These are phyloP conservation scores for Hyla sarda DNA, from an alignment of 2,113 vertebrate species.

Conservation along the genomic window DNA sequence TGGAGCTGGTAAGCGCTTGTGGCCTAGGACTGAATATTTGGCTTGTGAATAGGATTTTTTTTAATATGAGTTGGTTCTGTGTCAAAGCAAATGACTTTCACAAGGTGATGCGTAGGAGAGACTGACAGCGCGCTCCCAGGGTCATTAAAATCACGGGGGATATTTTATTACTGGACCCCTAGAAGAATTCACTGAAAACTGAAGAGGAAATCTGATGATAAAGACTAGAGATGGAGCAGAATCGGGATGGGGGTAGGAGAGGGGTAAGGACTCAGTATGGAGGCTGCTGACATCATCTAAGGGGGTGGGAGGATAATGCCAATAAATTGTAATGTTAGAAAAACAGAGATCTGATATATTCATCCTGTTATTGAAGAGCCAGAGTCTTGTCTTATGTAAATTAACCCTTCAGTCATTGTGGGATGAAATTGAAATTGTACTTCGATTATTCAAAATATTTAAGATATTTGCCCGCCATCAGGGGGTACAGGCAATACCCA, in stretches of 20 bases:
- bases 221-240: not conserved
- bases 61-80: constrained; percentile 7
- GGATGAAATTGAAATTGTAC: not conserved
- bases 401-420: not conserved
- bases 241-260: not conserved
- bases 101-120: constrained; percentile 14
- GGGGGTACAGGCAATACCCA: too few relatives aligned
- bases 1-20: not conserved
- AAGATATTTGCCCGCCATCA: too few relatives aligned
- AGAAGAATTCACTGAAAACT: not conserved
- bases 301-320: not conserved
- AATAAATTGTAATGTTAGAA: not conserved
- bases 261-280: not conserved
- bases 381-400: not conserved
- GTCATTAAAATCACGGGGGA: not conserved
- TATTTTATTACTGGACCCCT: not conserved
- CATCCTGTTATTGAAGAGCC: not conserved
- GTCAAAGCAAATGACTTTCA: constrained; percentile 15
- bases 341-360: not conserved
- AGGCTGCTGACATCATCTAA: not conserved
- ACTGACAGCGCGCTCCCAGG: not conserved
- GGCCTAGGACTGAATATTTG: not conserved
- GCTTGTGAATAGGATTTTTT: not conserved
- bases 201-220: not conserved
- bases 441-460: too few relatives aligned